Evolutionary conservation across 2,888 invertebrate genomes (phyloP).

Genomic region (Ctenicera cuprea): DNA sequence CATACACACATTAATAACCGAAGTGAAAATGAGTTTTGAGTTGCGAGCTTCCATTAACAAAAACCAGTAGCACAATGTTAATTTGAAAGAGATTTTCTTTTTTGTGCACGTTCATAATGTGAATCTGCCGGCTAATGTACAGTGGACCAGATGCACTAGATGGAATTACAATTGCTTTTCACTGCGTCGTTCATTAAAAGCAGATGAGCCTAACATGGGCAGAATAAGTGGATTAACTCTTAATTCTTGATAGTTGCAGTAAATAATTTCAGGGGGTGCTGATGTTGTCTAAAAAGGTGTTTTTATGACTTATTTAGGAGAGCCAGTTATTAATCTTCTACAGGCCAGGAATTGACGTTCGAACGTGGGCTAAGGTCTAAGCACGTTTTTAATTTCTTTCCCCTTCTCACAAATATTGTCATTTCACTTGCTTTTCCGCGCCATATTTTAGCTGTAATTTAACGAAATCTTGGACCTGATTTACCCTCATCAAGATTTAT

Average conservation of each 20-base stretch:
- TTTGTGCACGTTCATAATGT: conserved; percentile 57
- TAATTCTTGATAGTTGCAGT: background rate
- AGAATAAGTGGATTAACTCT: conserved; percentile 6
- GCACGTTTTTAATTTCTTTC: conserved; percentile 72
- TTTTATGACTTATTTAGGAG: conserved; percentile 51
- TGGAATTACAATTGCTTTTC: conserved; percentile 54
- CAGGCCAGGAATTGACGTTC: conserved; percentile 48
- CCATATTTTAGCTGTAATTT: conserved; percentile 71
- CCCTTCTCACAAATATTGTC: conserved; percentile 68
- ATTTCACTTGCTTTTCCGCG: conserved; percentile 68
- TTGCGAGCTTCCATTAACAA: conserved; percentile 65
- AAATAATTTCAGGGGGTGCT: conserved; percentile 25
- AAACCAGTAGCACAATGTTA: conserved; percentile 70
- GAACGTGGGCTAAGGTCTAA: conserved; percentile 60
- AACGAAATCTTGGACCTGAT: conserved; percentile 70
- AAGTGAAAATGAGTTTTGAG: conserved; percentile 65
- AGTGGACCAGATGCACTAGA: conserved; percentile 62
- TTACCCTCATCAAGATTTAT: conserved; percentile 72
- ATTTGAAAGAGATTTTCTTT: conserved; percentile 68
- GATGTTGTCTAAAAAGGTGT: conserved; percentile 35
- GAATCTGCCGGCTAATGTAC: conserved; percentile 62
- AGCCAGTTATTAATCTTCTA: conserved; percentile 52
- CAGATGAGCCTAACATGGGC: conserved; percentile 38
- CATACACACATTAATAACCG: conserved; percentile 62
- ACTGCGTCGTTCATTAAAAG: conserved; percentile 44